phyloP scores from a whole-genome alignment of 2,797 vertebrate species.

The Tamandua tetradactyla region DNA sequence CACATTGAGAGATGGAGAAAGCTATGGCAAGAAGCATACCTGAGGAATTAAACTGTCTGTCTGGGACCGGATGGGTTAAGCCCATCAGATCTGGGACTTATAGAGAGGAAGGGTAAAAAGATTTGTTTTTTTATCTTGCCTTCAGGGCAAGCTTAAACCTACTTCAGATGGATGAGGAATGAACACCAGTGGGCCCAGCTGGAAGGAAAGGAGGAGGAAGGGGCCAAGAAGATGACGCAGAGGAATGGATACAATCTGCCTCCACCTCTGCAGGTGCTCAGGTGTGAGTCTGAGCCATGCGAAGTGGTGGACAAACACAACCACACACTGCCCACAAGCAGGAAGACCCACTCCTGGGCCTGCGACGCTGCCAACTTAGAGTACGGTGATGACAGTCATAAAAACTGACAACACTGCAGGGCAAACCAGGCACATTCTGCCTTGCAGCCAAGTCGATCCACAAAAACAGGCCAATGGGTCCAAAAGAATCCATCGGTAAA shows the following conservation, averaged over 20 bases:
- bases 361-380: background rate
- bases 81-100: background rate
- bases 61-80: background rate
- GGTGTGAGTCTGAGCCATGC: too few species aligned
- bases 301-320: background rate
- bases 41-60: background rate
- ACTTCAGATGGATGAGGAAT: background rate
- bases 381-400: background rate
- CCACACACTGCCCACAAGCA: background rate
- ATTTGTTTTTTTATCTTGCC: too few species aligned
- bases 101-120: too few species aligned
- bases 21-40: fast-evolving
- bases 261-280: fast-evolving
- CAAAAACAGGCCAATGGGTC: background rate
- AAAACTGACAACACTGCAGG: background rate
- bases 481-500: background rate
- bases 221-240: background rate
- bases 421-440: fast-evolving
- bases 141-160: background rate
- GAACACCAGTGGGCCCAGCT: background rate
- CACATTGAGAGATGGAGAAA: background rate
- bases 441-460: fast-evolving
- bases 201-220: background rate
- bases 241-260: fast-evolving
- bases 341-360: background rate